Percentiles rank a stretch among this genome's conserved stretches.
phyloP scores from a whole-genome alignment of 2,888 invertebrate genomes.

The Oeneis ivallda region DNA sequence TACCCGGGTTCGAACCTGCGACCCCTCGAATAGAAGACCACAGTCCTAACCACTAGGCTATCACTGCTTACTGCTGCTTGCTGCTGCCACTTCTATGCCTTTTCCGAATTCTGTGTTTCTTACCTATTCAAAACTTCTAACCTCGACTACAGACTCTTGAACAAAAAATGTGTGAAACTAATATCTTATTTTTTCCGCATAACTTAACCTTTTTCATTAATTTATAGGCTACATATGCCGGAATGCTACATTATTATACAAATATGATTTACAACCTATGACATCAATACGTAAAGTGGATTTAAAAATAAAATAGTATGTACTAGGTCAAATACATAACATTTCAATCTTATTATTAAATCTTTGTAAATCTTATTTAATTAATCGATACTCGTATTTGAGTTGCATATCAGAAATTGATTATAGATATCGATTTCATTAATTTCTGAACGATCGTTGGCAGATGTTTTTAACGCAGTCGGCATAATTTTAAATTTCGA shows the following conservation, averaged over 20 bases:
- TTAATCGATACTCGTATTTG: conserved; percentile 35
- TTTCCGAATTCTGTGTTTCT: not conserved
- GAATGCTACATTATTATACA: conserved; percentile 25
- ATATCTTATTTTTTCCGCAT: conserved; percentile 17
- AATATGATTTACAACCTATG: conserved; percentile 29
- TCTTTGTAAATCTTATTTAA: conserved; percentile 33
- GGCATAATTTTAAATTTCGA: conserved; percentile 28
- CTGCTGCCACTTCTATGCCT: not conserved
- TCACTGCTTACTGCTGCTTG: too few species aligned
- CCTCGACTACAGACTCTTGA: not conserved
- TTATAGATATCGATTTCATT: conserved; percentile 25
- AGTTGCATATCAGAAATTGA: conserved; percentile 30
- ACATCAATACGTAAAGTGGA: conserved; percentile 14
- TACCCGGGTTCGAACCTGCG: too few species aligned
- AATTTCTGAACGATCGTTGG: conserved; percentile 22
- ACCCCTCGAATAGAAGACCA: too few species aligned
- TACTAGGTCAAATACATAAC: conserved; percentile 16
- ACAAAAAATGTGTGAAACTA: conserved; percentile 14
- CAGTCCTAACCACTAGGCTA: too few species aligned
- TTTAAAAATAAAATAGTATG: conserved; percentile 10
- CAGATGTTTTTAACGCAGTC: conserved; percentile 27
- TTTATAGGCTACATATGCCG: conserved; percentile 26
- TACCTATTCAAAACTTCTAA: not conserved
- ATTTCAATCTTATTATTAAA: conserved; percentile 28
- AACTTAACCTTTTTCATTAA: conserved; percentile 21